Evolutionary conservation across 2,888 invertebrate species (phyloP).

Genomic region (Drosophila trichaetosa): DNA sequence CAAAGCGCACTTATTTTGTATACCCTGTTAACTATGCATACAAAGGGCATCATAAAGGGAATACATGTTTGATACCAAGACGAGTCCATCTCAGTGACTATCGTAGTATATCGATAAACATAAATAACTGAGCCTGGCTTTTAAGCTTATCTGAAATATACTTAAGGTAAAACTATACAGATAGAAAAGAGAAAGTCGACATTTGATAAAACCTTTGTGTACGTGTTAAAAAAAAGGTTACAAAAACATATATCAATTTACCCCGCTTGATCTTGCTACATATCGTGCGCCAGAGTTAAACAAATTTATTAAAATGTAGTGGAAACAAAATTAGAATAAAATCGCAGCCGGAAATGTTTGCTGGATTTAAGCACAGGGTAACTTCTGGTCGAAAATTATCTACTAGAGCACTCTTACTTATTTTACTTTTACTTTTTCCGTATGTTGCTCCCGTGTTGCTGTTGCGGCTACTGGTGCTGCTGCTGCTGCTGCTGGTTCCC

Average conservation of each 20-base stretch:
- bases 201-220: not conserved
- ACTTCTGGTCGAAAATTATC: not conserved
- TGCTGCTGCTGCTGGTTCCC: conserved; percentile 30
- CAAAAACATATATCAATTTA: not conserved
- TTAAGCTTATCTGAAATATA: not conserved
- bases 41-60: not conserved
- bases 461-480: conserved; percentile 16
- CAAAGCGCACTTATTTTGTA: conserved; percentile 41
- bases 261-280: not conserved
- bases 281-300: not conserved
- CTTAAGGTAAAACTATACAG: not conserved
- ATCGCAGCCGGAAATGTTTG: not conserved
- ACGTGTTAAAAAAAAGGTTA: not conserved
- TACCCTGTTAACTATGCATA: conserved; percentile 8
- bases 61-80: not conserved
- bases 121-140: not conserved
- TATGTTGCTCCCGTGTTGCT: conserved; percentile 25
- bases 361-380: not conserved
- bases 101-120: not conserved
- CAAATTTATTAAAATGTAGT: not conserved
- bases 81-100: too few species aligned
- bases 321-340: not conserved
- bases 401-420: conserved; percentile 45
- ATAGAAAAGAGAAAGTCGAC: not conserved
- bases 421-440: conserved; percentile 76